Evolutionary conservation across 2,888 invertebrate genomes (phyloP), one percentile per base, ranked within the genome.

Genomic region (Phaedon cochleariae): DNA sequence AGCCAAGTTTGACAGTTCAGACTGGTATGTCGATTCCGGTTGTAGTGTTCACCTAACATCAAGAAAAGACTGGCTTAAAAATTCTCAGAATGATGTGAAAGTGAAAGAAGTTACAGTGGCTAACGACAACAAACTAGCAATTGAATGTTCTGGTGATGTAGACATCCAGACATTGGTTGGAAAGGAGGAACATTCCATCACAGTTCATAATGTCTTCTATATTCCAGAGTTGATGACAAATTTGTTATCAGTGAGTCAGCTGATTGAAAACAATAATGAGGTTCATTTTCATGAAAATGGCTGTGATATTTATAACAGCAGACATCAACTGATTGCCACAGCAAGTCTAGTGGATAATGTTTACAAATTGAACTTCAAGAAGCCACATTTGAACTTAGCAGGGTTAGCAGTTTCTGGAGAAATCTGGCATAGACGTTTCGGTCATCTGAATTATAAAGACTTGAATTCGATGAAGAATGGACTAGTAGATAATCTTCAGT

Each of bases 1-100:
- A 41, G 68, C 62, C 9, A 51, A 59, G 12, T 70, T 65, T 53
- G 52, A 63, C 26, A 72, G 67, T 31, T 21, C 48, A 6, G 74
- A 76, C 41, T 79, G 73, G 70, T 78, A 76, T 34, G 45, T 77
- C 1, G 75, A 79, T 55, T 73, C 72, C 0, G 77, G 77, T 4
- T 74, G 74, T n/a, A 76, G 74, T 55, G 57, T 58, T 61, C 76
- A 78, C 67, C 65, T 77, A 34, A 70, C 70, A 7, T 21, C 65
- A n/a, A 65, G 64, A 7, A 59, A 65, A 46, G 65, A 67, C 20
- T 65, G 65, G 68, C 18, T 68, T 6, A 55, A 57, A 53, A 68
- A 68, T 59, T 17, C 51, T 26, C 18, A 58, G 17, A 53, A 64
- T n/a, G 51, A 59, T 26, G 15, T 46, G 31, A 7, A 62, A n/a